These are phyloP conservation scores for Stramonita haemastoma DNA, from an alignment of 2,888 invertebrate species.

Conservation along the genomic window DNA sequence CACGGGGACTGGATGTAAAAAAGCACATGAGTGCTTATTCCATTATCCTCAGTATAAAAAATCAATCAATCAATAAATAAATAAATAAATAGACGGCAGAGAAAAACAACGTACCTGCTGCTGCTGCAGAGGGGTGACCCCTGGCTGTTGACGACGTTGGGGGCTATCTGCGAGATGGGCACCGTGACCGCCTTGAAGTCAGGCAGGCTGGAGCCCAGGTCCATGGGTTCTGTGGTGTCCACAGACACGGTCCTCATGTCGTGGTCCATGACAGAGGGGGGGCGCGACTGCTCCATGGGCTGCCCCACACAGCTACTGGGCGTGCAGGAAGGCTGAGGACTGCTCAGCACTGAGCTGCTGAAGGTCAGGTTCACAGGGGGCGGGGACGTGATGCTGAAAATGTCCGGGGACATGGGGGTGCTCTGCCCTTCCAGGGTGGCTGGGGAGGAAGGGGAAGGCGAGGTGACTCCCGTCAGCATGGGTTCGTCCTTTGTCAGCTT, in stretches of 20 bases:
- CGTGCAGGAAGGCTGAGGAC: conserved; percentile 26
- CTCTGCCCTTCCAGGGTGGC: conserved; percentile 48
- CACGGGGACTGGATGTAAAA: too few relatives aligned
- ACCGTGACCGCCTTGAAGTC: conserved; percentile 49
- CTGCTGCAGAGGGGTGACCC: conserved; percentile 40
- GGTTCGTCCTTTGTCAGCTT: conserved; percentile 53
- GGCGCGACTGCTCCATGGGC: conserved; percentile 71
- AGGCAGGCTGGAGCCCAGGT: conserved; percentile 45
- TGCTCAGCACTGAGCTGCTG: conserved; percentile 30
- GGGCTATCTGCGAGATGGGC: conserved; percentile 46
- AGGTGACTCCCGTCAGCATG: conserved; percentile 48
- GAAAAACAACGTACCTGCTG: conserved; percentile 42
- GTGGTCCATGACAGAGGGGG: conserved; percentile 69
- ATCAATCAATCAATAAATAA: too few relatives aligned
- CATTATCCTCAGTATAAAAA: too few relatives aligned
- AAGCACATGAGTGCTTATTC: too few relatives aligned
- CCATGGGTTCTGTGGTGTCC: conserved; percentile 69
- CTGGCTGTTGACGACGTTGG: conserved; percentile 43
- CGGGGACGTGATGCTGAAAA: conserved; percentile 67
- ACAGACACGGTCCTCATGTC: conserved; percentile 65
- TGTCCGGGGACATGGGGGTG: conserved; percentile 69
- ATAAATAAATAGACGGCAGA: too few relatives aligned
- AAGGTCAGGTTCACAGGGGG: conserved; percentile 50
- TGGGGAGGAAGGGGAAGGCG: conserved; percentile 68
- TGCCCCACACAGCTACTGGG: conserved; percentile 38